A percentile compares a stretch with the other conserved stretches of the same genome.
Conservation (phyloP, 2,888 invertebrate genomes). For the Zele albiditarsus region DNA sequence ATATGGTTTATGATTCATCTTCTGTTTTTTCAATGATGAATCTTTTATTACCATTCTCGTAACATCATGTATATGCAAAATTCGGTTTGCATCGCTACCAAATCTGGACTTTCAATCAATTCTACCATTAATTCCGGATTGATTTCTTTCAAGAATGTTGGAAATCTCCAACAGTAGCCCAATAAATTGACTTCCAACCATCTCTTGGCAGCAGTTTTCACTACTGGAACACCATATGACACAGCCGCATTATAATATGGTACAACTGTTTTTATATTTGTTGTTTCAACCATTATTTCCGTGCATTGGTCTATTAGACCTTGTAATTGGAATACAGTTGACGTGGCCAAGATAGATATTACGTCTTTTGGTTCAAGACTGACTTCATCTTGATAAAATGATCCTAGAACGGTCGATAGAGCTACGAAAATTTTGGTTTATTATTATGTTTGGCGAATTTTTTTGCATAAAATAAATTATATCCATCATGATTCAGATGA, state of each 20-base stretch:
- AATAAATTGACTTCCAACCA: conserved; percentile 83
- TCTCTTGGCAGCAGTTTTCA: conserved; percentile 78
- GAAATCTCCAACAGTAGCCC: conserved; percentile 76
- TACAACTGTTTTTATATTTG: conserved; percentile 81
- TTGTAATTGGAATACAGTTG: conserved; percentile 83
- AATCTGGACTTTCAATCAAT: conserved; percentile 78
- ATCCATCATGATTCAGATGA: neutral
- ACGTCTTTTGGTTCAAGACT: conserved; percentile 80
- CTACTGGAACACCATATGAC: conserved; percentile 79
- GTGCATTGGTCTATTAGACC: conserved; percentile 83
- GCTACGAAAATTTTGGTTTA: conserved; percentile 74
- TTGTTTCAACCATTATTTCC: conserved; percentile 84
- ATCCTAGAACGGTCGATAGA: conserved; percentile 81
- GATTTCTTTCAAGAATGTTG: conserved; percentile 77
- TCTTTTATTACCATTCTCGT: conserved; percentile 76
- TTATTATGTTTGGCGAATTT: conserved; percentile 29
- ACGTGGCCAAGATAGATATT: conserved; percentile 81
- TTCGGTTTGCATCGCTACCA: conserved; percentile 86
- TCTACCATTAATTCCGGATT: conserved; percentile 80
- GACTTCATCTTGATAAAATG: conserved; percentile 84
- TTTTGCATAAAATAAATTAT: conserved; percentile 20
- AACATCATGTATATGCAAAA: conserved; percentile 83
- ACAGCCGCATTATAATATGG: conserved; percentile 81
- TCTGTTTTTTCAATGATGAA: neutral
- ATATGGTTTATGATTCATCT: neutral